Evolutionary conservation across 2,797 vertebrate species (phyloP).

Genomic region (Poecilia velifera): DNA sequence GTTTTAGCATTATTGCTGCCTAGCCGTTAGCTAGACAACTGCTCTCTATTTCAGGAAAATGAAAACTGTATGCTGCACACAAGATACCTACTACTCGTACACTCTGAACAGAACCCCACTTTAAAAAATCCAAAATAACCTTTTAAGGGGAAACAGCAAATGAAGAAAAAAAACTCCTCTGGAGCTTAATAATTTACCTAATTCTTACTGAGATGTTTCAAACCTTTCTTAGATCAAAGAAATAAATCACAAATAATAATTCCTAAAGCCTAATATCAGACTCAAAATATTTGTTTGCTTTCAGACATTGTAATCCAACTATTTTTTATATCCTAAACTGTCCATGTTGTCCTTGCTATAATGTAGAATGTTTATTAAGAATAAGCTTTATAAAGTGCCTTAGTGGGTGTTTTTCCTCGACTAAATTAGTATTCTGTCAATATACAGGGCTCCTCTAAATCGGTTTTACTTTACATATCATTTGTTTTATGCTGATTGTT

Average conservation of each 20-base stretch:
- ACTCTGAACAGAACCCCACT: neutral
- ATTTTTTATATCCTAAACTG: neutral
- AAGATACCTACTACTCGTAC: neutral
- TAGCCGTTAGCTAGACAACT: neutral
- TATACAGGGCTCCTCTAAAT: constrained; percentile 41
- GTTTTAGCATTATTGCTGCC: neutral
- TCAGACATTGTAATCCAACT: neutral
- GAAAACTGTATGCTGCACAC: neutral
- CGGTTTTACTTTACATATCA: constrained; percentile 21
- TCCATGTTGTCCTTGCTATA: neutral
- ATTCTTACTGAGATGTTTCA: neutral
- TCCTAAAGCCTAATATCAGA: neutral
- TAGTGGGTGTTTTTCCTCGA: neutral
- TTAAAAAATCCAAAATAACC: neutral
- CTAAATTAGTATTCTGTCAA: constrained; percentile 8
- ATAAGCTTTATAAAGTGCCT: constrained; percentile 1
- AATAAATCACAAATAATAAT: neutral
- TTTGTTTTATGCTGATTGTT: neutral
- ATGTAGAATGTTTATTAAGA: neutral
- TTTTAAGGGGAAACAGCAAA: neutral
- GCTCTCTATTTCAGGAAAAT: neutral
- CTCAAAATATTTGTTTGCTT: neutral
- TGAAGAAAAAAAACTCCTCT: no score
- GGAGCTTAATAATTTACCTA: neutral
- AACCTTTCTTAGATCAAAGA: neutral